Evolutionary conservation across 2,888 invertebrate species (phyloP).

Genomic region (Acheta domesticus): DNA sequence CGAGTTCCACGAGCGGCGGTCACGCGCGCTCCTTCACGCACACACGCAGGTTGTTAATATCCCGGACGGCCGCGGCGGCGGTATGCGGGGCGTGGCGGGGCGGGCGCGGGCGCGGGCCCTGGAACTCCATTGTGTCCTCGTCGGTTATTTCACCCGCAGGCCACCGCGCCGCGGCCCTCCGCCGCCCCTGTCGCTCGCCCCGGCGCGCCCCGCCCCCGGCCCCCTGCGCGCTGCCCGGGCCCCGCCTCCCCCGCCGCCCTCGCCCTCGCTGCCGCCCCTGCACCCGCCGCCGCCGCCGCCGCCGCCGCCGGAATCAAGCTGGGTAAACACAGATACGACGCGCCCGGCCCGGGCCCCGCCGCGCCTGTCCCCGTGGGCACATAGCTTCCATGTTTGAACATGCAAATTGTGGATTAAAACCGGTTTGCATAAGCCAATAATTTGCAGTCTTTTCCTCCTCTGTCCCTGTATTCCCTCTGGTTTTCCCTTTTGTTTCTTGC

Average conservation of each 20-base stretch:
- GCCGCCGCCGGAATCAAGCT: slow-evolving; percentile 32
- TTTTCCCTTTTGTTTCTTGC: slow-evolving; percentile 18
- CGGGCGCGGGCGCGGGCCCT: background rate
- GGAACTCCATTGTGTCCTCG: background rate
- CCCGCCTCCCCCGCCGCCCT: background rate
- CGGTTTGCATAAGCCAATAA: slow-evolving; percentile 39
- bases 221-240: background rate
- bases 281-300: background rate
- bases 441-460: slow-evolving; percentile 35
- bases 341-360: slow-evolving; percentile 25
- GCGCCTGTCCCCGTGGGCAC: slow-evolving; percentile 25
- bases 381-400: slow-evolving; percentile 36
- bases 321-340: slow-evolving; percentile 37
- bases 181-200: background rate
- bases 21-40: too few species aligned
- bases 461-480: background rate
- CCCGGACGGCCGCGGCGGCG: too few species aligned
- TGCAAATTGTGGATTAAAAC: slow-evolving; percentile 39
- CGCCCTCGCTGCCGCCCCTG: background rate
- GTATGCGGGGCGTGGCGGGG: background rate
- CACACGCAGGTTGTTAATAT: too few species aligned
- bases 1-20: too few species aligned
- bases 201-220: background rate
- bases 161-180: background rate
- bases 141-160: background rate